Evolutionary conservation across 2,888 invertebrate species (phyloP), one percentile per base, ranked within the genome.

Genomic region (Pyrocoelia pectoralis): DNA sequence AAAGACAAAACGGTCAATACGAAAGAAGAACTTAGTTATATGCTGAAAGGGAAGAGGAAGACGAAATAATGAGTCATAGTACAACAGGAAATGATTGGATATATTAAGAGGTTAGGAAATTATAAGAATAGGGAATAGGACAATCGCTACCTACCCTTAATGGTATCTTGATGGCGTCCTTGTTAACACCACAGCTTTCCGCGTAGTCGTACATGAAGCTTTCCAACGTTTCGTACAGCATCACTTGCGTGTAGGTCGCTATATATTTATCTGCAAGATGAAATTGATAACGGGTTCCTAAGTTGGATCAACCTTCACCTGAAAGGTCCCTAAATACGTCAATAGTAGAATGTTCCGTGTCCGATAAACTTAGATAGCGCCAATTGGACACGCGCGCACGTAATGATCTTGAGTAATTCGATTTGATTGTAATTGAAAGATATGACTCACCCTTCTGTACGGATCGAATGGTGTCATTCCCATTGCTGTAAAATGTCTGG

Each of bases 321-420:
- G 94, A 92, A 84, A 93, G 91, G 73, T 95, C 95, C 83, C 94
- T 85, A 71, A 87, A 87, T 0, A 94, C 86, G 61, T 85, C 83
- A 63, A 95, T 85, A 6, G 89, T 88, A 0, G 94, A 89, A 52
- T 82, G 82, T 18, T 84, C 80, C 1, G 93, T 73, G 2, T 87
- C 87, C 63, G 81, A 84, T n/a, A 84, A 80, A 28, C 85, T 85
- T 61, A 88, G 74, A 33, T 61, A 90, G 83, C 59, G 0, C 53
- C 86, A 86, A 63, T 84, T 82, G 2, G 77, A 72, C 8, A 80
- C 56, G 19, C 88, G 84, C 5, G 74, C 69, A 58, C 87, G 84
- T 1, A 95, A 79, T 0, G 89, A 85, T 2, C 82, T 81, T 0
- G 94, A 90, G 79, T 93, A 97, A 81, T 95, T 95, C 0, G 84